Evolutionary conservation across 2,113 vertebrate species (phyloP), one percentile per base, ranked within the genome.

Genomic region (Oryzias celebensis): DNA sequence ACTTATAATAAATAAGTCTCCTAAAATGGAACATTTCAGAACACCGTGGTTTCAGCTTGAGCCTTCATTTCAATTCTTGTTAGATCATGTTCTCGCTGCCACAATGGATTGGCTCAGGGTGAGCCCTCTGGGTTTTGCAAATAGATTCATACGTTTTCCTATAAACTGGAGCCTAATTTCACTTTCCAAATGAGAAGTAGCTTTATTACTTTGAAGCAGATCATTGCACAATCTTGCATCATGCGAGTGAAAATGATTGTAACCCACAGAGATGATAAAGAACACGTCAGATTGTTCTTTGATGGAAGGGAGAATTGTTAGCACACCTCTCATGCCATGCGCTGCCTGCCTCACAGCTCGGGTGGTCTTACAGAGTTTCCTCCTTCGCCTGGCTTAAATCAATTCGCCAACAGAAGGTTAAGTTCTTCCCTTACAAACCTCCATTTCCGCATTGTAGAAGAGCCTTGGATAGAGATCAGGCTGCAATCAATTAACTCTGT

Each of bases 401-500:
- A 83, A 83, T 84, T 78, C 65, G 49, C 66, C 0, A 26, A 64
- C 59, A 82, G 69, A 84, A 82, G 85, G 78, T 84, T 79, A 81
- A 62, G 62, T 75, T 83, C 51, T 73, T 62, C 46, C 60, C 69
- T 75, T 62, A 62, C 72, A 68, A 67, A 56, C 73, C 55, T 5
- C 46, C 62, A 66, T 65, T 76, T 83, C 70, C 68, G 74, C 73
- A 81, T 79, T 77, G 77, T 68, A 43, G 71, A 31, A 71, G 52
- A 68, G 70, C 42, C 66, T 69, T 67, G 78, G 81, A 85, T 73
- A 85, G 64, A 77, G 73, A 87, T 86, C 86, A 78, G 75, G 65
- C 82, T 73, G 75, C 83, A 89, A 90, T 91, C 87, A 89, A 90
- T 90, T 88, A 90, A 86, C 51, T 49, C 74, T 84, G 81, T 88